Conservation (phyloP, 2,888 invertebrate species). For the Nephrotoma flavescens region DNA sequence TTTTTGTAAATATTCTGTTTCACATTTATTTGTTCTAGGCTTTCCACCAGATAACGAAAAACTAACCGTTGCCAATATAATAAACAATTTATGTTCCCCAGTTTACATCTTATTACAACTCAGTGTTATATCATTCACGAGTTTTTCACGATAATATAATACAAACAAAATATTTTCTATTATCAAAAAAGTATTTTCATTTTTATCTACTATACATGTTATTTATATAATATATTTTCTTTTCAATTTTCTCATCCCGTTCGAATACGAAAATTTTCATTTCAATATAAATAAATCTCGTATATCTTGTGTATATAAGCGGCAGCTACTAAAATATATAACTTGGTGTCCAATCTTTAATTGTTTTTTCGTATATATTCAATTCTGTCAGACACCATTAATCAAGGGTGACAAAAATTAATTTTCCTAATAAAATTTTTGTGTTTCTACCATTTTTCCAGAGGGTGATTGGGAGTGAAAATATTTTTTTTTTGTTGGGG, state of each 20-base stretch:
- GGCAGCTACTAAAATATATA: neutral
- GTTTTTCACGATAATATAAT: neutral
- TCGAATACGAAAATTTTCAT: neutral
- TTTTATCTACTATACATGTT: neutral
- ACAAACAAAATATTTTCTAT: neutral
- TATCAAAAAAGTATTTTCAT: neutral
- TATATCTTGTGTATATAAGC: too few species aligned
- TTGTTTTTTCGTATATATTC: neutral
- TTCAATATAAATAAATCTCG: neutral
- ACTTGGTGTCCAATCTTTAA: neutral
- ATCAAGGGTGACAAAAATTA: constrained; percentile 2
- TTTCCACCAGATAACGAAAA: neutral
- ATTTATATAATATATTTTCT: neutral
- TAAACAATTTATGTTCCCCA: neutral
- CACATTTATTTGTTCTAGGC: neutral
- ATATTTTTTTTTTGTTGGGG: neutral
- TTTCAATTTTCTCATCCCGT: neutral
- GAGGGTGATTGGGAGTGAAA: neutral
- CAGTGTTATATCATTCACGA: neutral
- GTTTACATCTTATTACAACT: neutral
- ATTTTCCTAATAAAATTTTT: neutral
- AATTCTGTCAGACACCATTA: neutral
- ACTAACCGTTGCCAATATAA: neutral
- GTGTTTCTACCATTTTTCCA: neutral
- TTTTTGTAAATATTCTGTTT: neutral